Percentiles rank a stretch among this genome's conserved stretches.
These are phyloP conservation scores for Epizoanthus rinbou DNA, from an alignment of 92 coral and sea anemone genomes.

Conservation along the genomic window DNA sequence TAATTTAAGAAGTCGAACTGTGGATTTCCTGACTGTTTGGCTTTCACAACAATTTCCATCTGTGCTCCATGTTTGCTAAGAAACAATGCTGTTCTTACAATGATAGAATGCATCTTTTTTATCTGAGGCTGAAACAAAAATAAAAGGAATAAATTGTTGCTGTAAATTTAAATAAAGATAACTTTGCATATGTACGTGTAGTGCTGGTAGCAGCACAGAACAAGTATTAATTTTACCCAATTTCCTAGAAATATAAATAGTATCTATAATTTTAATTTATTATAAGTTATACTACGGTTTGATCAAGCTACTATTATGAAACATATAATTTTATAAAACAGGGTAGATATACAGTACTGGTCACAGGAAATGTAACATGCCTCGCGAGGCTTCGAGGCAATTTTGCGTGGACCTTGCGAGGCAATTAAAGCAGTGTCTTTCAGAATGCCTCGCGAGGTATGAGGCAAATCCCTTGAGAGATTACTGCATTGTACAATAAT, in stretches of 20 bases:
- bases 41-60: conserved; percentile 97
- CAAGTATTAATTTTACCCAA: neutral
- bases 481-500: too few species aligned
- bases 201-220: conserved; percentile 12
- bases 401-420: too few species aligned
- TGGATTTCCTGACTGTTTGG: conserved; percentile 98
- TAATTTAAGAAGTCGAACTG: conserved; percentile 95
- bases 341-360: too few species aligned
- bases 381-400: too few species aligned
- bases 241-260: neutral
- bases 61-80: conserved; percentile 93
- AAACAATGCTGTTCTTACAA: conserved; percentile 95
- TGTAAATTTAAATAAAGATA: neutral
- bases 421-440: too few species aligned
- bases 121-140: conserved; percentile 83
- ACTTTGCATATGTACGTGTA: neutral
- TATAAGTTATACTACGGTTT: too few species aligned
- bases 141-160: neutral
- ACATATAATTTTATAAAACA: too few species aligned
- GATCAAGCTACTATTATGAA: too few species aligned
- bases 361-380: too few species aligned
- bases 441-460: too few species aligned
- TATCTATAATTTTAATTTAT: too few species aligned
- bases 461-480: too few species aligned
- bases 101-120: conserved; percentile 91